Conservation (phyloP, 2,888 invertebrate species). For the Apamea sordens region DNA sequence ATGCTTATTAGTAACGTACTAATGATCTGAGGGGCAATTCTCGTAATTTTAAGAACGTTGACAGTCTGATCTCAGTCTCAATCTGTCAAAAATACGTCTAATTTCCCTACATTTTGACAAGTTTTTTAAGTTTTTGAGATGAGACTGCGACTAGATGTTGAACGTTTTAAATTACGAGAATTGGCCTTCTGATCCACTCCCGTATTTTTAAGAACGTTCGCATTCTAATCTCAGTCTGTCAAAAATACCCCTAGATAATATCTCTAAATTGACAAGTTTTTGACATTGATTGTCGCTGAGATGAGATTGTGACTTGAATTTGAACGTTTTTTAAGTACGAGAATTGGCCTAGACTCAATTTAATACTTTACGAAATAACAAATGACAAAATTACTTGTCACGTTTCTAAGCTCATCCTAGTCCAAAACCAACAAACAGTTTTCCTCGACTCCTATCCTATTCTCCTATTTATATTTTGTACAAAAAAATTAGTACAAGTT, state of each 20-base stretch:
- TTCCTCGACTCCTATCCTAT: neutral
- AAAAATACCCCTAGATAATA: neutral
- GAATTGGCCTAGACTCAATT: neutral
- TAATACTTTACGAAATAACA: neutral
- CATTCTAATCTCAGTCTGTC: neutral
- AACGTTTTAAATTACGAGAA: neutral
- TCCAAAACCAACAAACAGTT: constrained; percentile 14
- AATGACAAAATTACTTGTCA: neutral
- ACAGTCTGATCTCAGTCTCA: neutral
- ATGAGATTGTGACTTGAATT: neutral
- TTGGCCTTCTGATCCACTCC: neutral
- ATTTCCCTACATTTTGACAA: neutral
- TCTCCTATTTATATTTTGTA: constrained; percentile 35
- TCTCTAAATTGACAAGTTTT: neutral
- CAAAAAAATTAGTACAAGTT: constrained; percentile 42
- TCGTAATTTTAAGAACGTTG: no score
- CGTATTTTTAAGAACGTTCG: no score
- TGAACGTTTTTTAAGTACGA: neutral
- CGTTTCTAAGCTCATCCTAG: neutral
- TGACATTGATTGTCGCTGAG: neutral
- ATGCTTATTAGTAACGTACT: no score
- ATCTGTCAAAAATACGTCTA: neutral
- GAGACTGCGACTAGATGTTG: neutral
- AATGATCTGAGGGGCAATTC: neutral
- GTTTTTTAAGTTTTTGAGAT: no score